Percentiles rank a stretch among this genome's conserved stretches.
Evolutionary conservation across 2,797 vertebrate genomes (phyloP).

Genomic region (Novumbra hubbsi): DNA sequence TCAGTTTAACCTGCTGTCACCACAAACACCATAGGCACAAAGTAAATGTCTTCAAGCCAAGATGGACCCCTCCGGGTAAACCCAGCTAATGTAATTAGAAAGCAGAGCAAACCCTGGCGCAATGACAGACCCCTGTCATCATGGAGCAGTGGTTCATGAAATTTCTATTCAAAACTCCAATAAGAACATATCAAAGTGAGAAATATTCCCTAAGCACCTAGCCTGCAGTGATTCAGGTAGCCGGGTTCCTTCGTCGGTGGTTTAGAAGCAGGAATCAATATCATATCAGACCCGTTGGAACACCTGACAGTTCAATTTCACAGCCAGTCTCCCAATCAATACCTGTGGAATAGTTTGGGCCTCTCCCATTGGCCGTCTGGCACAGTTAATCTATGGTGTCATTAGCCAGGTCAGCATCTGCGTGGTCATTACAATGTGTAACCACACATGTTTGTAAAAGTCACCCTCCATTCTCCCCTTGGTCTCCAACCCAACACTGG

Average conservation of each 20-base stretch:
- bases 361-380: slow-evolving; percentile 62
- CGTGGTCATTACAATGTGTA: slow-evolving; percentile 61
- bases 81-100: not conserved
- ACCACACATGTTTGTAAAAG: slow-evolving; percentile 69
- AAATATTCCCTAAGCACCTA: slow-evolving; percentile 8
- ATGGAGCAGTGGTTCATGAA: slow-evolving; percentile 44
- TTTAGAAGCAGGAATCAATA: slow-evolving; percentile 75
- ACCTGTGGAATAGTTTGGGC: slow-evolving; percentile 72
- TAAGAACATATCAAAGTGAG: slow-evolving; percentile 31
- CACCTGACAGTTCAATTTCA: slow-evolving; percentile 86
- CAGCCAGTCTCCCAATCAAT: slow-evolving; percentile 76
- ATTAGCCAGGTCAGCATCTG: slow-evolving; percentile 64
- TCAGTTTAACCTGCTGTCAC: slow-evolving; percentile 30
- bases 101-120: not conserved
- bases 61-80: slow-evolving; percentile 24
- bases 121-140: not conserved
- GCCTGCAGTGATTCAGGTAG: slow-evolving; percentile 52
- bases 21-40: slow-evolving; percentile 9
- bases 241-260: slow-evolving; percentile 61
- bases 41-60: slow-evolving; percentile 32
- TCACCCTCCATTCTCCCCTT: slow-evolving; percentile 42
- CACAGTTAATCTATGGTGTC: slow-evolving; percentile 66
- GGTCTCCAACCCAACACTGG: slow-evolving; percentile 49
- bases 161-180: slow-evolving; percentile 66
- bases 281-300: slow-evolving; percentile 78